These are phyloP conservation scores for Merluccius polli DNA, from an alignment of 2,797 vertebrate species.

Conservation along the genomic window DNA sequence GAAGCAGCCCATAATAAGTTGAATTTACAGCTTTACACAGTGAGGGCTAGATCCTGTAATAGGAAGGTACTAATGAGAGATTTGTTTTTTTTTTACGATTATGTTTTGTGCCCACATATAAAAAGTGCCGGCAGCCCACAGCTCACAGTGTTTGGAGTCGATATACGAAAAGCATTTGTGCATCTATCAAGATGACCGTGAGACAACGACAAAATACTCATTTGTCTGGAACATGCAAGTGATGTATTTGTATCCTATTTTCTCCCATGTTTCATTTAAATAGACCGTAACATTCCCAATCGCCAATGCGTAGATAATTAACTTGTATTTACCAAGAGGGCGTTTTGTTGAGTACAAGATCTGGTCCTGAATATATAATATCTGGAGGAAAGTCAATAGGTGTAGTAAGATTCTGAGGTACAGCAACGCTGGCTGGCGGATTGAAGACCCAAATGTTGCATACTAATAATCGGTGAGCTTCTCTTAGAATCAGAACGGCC, in stretches of 20 bases:
- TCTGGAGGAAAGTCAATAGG: neutral
- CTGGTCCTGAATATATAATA: neutral
- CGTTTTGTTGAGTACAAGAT: neutral
- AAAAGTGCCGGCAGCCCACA: neutral
- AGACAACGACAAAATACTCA: neutral
- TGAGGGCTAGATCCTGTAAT: neutral
- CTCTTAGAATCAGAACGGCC: neutral
- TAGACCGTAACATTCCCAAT: neutral
- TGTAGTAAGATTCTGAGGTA: neutral
- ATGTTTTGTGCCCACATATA: neutral
- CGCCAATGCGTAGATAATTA: neutral
- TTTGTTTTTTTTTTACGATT: neutral
- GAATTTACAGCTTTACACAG: neutral
- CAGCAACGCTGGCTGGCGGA: neutral
- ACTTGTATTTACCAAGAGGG: neutral
- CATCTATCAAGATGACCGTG: neutral
- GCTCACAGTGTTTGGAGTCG: neutral
- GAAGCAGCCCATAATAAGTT: neutral
- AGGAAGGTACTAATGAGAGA: neutral
- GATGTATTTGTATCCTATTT: neutral
- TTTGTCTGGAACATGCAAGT: neutral
- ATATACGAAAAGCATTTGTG: neutral
- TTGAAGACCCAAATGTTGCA: neutral
- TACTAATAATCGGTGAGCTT: neutral
- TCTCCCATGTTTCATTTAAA: neutral